A percentile compares a stretch with the other conserved stretches of the same genome.
phyloP scores from a whole-genome alignment of 2,888 invertebrate genomes.

The Tuta absoluta region DNA sequence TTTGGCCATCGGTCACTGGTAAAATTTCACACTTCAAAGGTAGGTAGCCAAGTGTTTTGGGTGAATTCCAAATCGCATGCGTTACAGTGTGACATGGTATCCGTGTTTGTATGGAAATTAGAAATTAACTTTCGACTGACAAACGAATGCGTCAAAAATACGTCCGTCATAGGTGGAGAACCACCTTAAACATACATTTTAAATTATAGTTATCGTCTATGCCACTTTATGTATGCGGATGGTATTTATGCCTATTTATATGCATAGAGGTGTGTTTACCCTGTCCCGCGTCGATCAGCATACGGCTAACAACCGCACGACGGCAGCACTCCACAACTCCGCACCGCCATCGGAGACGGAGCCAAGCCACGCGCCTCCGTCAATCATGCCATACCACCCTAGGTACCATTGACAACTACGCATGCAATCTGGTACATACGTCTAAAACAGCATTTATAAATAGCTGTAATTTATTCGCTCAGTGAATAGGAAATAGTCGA shows the following conservation, averaged over 20 bases:
- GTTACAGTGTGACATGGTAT: no score
- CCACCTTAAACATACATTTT: no score
- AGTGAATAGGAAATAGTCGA: constrained; percentile 5
- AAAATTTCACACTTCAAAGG: no score
- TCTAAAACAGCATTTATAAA: not conserved
- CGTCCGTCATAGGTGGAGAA: no score
- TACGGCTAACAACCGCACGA: constrained; percentile 41
- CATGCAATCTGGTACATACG: not conserved
- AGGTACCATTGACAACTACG: not conserved
- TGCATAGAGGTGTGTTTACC: not conserved
- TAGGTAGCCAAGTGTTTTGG: no score
- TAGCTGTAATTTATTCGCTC: not conserved
- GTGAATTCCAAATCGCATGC: no score
- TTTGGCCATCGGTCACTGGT: no score
- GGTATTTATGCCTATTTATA: not conserved
- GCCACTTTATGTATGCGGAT: not conserved
- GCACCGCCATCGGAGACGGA: no score
- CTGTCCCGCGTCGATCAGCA: not conserved
- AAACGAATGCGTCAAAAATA: no score
- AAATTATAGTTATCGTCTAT: no score
- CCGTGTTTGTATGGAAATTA: no score
- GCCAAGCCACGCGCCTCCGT: constrained; percentile 40
- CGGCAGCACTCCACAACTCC: constrained; percentile 58
- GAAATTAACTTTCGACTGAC: no score
- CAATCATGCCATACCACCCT: constrained; percentile 30